phyloP scores from a whole-genome alignment of 1,140 invertebrate species.

The Cydia fagiglandana region DNA sequence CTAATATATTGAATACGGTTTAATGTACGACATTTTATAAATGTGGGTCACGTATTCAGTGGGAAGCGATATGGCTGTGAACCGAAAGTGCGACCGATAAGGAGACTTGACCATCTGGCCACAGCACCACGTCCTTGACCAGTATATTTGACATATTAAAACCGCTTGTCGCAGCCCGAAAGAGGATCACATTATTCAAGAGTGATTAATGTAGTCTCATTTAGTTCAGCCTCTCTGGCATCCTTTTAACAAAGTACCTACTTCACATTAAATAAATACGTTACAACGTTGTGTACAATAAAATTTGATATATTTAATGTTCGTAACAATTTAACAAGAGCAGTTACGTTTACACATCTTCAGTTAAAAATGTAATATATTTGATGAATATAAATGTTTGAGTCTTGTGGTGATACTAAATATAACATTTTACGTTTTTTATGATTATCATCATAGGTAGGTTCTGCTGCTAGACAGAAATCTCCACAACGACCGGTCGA shows the following conservation, averaged over 20 bases:
- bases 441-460: too few species aligned
- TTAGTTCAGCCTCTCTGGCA: constrained; percentile 17
- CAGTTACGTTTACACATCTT: too few species aligned
- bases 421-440: too few species aligned
- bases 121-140: background rate
- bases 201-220: constrained; percentile 28
- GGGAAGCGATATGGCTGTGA: constrained; percentile 1
- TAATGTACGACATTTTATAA: background rate
- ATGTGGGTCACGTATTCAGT: background rate
- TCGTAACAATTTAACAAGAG: too few species aligned
- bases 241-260: constrained; percentile 9
- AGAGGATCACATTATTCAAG: constrained; percentile 25
- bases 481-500: too few species aligned
- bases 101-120: constrained; percentile 5
- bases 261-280: constrained; percentile 13
- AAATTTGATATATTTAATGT: background rate
- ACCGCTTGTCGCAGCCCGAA: constrained; percentile 27
- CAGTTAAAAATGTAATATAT: too few species aligned
- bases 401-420: too few species aligned
- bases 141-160: constrained; percentile 30
- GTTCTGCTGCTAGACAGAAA: too few species aligned
- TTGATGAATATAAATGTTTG: too few species aligned
- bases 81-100: constrained; percentile 18
- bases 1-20: background rate
- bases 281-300: background rate